phyloP scores from a whole-genome alignment of 2,113 vertebrate species.

The Menura novaehollandiae region DNA sequence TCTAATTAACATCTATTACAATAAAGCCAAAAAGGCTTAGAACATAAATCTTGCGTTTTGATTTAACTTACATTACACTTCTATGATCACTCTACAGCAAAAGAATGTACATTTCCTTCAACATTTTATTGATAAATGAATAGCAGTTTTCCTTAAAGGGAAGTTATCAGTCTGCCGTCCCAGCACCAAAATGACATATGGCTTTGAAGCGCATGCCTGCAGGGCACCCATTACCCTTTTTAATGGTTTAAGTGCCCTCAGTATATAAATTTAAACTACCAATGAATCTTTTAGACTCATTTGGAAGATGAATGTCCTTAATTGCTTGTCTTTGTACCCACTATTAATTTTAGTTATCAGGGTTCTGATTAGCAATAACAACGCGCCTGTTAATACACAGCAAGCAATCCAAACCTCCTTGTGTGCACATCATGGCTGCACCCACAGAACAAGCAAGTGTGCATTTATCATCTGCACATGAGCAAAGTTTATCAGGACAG shows the following conservation, averaged over 20 bases:
- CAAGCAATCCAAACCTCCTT: background rate
- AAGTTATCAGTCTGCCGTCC: conserved; percentile 51
- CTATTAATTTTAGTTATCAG: conserved; percentile 66
- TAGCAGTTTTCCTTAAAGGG: conserved; percentile 28
- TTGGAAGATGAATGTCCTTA: conserved; percentile 67
- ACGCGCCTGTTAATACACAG: background rate
- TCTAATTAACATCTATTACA: conserved; percentile 33
- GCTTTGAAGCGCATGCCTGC: conserved; percentile 33
- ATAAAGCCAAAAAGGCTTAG: background rate
- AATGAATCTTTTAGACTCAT: conserved; percentile 59
- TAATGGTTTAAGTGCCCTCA: conserved; percentile 46
- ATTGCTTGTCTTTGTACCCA: conserved; percentile 53
- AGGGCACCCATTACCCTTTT: conserved; percentile 50
- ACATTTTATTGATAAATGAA: conserved; percentile 43
- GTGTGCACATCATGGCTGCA: background rate
- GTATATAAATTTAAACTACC: conserved; percentile 63
- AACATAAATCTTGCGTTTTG: conserved; percentile 1
- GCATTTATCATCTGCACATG: background rate
- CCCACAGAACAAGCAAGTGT: background rate
- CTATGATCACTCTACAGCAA: conserved; percentile 1
- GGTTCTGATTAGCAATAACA: conserved; percentile 54
- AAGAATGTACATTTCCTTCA: background rate
- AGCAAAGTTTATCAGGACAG: background rate
- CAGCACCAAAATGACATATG: conserved; percentile 47
- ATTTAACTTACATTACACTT: conserved; percentile 21